These are phyloP conservation scores for Syndactyla subalaris DNA, from an alignment of 2,797 vertebrate species.

Conservation along the genomic window DNA sequence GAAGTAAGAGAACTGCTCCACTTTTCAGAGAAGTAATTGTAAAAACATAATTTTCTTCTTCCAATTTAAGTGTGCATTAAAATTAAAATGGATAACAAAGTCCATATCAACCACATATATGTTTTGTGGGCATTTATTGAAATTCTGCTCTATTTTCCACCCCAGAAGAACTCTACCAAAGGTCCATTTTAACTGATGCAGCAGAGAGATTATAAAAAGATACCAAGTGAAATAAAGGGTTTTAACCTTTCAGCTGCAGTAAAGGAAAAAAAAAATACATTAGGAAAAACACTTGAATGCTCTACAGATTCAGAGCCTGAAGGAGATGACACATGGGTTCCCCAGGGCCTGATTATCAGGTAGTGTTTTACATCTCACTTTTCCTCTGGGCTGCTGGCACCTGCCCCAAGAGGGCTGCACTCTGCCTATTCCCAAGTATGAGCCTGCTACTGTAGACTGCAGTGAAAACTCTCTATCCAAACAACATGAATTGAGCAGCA, in stretches of 20 bases:
- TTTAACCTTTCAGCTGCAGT: neutral
- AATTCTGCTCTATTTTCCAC: neutral
- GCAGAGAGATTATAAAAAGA: neutral
- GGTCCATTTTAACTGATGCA: neutral
- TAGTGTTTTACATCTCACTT: neutral
- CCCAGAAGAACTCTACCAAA: neutral
- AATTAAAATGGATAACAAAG: neutral
- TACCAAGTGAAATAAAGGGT: neutral
- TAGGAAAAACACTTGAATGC: neutral
- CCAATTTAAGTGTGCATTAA: neutral
- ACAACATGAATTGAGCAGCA: neutral
- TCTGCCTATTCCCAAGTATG: neutral
- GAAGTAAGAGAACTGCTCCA: neutral
- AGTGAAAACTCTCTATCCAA: neutral
- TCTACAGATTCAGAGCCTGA: neutral
- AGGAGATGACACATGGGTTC: accelerated
- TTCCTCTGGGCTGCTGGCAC: neutral
- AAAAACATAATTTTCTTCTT: neutral
- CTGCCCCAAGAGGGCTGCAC: neutral
- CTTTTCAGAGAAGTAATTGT: neutral
- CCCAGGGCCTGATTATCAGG: accelerated
- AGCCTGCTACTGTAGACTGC: neutral
- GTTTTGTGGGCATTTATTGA: neutral
- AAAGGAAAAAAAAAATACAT: neutral
- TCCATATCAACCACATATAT: neutral